Conservation (phyloP, 2,888 invertebrate genomes). For the Acanthosoma haemorrhoidale region DNA sequence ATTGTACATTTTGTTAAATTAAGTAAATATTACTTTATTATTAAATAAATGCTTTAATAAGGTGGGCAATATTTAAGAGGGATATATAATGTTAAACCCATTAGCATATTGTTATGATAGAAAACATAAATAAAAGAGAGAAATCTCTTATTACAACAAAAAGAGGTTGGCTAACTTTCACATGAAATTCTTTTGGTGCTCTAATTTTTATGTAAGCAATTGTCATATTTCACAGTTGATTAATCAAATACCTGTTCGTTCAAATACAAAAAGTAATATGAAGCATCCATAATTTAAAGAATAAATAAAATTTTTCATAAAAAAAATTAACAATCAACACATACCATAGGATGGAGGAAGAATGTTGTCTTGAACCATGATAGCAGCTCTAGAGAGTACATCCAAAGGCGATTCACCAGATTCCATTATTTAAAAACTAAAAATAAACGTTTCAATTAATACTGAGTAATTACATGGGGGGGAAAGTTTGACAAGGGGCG, state of each 20-base stretch:
- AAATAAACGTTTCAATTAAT: not conserved
- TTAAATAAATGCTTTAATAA: too few relatives aligned
- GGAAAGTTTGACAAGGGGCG: too few relatives aligned
- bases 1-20: too few relatives aligned
- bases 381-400: slow-evolving; percentile 80
- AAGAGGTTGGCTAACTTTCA: slow-evolving; percentile 31
- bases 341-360: slow-evolving; percentile 51
- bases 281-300: too few relatives aligned
- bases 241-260: too few relatives aligned
- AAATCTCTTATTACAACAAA: slow-evolving; percentile 25
- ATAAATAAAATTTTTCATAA: not conserved
- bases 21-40: too few relatives aligned
- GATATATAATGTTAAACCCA: too few relatives aligned
- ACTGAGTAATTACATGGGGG: not conserved
- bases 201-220: slow-evolving; percentile 29
- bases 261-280: too few relatives aligned
- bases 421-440: slow-evolving; percentile 37
- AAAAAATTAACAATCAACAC: slow-evolving; percentile 40
- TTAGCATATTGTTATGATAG: not conserved
- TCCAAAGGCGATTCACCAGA: slow-evolving; percentile 69
- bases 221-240: slow-evolving; percentile 29
- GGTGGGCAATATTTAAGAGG: too few relatives aligned
- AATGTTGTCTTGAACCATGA: slow-evolving; percentile 74
- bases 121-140: slow-evolving; percentile 25
- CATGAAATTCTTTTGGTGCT: slow-evolving; percentile 30